Evolutionary conservation across 2,888 invertebrate genomes (phyloP).

Genomic region (Spicauda simplicius): DNA sequence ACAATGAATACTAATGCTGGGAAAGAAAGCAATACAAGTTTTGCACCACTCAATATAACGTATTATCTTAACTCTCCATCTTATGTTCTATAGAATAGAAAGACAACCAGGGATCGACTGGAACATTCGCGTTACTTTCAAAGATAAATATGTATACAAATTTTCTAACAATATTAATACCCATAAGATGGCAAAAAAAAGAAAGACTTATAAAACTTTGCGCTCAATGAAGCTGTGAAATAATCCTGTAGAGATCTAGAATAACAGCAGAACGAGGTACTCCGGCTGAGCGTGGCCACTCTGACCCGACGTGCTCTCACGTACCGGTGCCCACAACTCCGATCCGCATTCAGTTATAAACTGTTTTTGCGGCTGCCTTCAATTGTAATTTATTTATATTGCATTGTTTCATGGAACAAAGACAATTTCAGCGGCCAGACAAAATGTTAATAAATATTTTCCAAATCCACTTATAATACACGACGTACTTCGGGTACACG

Average conservation of each 20-base stretch:
- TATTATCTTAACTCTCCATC: slow-evolving; percentile 23
- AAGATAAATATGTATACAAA: too few relatives aligned
- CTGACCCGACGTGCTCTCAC: slow-evolving; percentile 10
- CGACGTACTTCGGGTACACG: background rate
- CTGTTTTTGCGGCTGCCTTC: slow-evolving; percentile 5
- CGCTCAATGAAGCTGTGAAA: background rate
- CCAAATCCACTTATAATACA: background rate
- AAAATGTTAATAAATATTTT: too few relatives aligned
- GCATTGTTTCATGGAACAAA: slow-evolving; percentile 4
- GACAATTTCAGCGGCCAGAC: background rate
- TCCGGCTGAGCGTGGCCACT: background rate
- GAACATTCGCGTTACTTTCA: background rate
- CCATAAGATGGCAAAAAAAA: too few relatives aligned
- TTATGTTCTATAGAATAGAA: background rate
- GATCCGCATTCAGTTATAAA: slow-evolving; percentile 4
- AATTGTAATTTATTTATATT: slow-evolving; percentile 19
- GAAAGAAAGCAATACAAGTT: slow-evolving; percentile 25
- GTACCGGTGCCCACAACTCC: background rate
- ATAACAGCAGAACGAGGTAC: slow-evolving; percentile 1
- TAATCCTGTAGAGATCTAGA: background rate
- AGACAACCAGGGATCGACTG: background rate
- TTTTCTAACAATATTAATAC: too few relatives aligned
- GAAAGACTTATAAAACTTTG: too few relatives aligned
- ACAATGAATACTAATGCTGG: slow-evolving; percentile 23
- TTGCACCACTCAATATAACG: slow-evolving; percentile 1